Evolutionary conservation across 2,888 invertebrate species (phyloP).

Genomic region (Rhodophaea formosa): DNA sequence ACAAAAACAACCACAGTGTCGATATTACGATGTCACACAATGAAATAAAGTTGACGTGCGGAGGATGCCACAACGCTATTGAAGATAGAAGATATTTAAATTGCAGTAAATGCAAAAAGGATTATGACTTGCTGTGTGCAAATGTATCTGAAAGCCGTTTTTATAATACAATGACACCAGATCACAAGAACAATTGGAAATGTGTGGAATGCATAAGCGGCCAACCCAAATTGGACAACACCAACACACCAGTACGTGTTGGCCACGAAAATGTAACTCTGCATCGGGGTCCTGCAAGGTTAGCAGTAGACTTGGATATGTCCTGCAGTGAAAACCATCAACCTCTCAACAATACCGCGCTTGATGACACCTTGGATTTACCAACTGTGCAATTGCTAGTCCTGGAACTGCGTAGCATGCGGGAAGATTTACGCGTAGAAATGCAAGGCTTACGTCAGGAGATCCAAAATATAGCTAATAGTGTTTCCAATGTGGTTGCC

Average conservation of each 20-base stretch:
- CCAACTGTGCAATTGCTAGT: background rate
- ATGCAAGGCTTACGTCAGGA: background rate
- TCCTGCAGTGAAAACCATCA: background rate
- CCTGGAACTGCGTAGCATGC: background rate
- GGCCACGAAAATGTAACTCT: conserved; percentile 6
- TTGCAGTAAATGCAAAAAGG: background rate
- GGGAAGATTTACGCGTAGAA: background rate
- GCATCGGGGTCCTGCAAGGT: background rate
- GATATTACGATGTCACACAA: background rate
- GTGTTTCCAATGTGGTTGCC: background rate
- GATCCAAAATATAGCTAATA: background rate
- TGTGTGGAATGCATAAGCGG: conserved; percentile 1
- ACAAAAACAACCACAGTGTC: too few species aligned
- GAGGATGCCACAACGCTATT: background rate
- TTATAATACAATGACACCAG: background rate
- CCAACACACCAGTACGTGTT: conserved; percentile 1
- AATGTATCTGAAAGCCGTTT: background rate
- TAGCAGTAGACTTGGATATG: background rate
- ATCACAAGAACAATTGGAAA: background rate
- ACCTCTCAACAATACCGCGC: background rate
- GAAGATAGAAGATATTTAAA: background rate
- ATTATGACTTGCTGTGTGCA: background rate
- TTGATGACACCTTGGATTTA: background rate
- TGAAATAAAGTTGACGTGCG: background rate
- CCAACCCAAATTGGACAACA: background rate